Evolutionary conservation across 2,888 invertebrate species (phyloP).

Genomic region (Eilema griseolum): DNA sequence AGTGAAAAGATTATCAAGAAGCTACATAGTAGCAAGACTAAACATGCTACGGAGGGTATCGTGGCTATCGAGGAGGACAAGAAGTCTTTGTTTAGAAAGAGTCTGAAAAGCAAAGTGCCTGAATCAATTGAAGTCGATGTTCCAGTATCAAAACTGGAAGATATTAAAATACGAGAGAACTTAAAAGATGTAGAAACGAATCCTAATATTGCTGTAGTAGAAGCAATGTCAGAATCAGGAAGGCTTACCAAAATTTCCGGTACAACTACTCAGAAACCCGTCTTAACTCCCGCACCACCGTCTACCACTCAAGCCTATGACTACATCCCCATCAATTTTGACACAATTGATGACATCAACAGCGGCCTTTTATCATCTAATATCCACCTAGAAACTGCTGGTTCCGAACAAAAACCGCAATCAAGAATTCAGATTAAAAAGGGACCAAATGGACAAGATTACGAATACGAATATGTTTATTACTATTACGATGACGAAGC

Average conservation of each 20-base stretch:
- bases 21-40: conserved; percentile 71
- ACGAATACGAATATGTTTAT: conserved; percentile 96
- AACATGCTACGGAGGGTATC: conserved; percentile 78
- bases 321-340: conserved; percentile 82
- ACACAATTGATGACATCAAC: conserved; percentile 83
- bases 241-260: conserved; percentile 73
- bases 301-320: conserved; percentile 73
- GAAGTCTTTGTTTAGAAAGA: conserved; percentile 71
- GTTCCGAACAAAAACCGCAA: conserved; percentile 90
- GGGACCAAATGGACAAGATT: conserved; percentile 95
- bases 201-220: conserved; percentile 79
- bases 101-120: conserved; percentile 72
- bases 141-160: conserved; percentile 81
- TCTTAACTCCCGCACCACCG: conserved; percentile 84
- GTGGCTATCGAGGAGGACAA: conserved; percentile 83
- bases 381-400: conserved; percentile 88
- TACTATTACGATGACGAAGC: conserved; percentile 96
- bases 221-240: conserved; percentile 83
- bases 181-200: conserved; percentile 80
- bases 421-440: conserved; percentile 94
- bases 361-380: conserved; percentile 81
- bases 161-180: conserved; percentile 83
- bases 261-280: conserved; percentile 86
- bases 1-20: conserved; percentile 82
- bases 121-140: conserved; percentile 82